Base-by-base conservation (phyloP, 2,797 vertebrate genomes). In the Karalla daura region DNA sequence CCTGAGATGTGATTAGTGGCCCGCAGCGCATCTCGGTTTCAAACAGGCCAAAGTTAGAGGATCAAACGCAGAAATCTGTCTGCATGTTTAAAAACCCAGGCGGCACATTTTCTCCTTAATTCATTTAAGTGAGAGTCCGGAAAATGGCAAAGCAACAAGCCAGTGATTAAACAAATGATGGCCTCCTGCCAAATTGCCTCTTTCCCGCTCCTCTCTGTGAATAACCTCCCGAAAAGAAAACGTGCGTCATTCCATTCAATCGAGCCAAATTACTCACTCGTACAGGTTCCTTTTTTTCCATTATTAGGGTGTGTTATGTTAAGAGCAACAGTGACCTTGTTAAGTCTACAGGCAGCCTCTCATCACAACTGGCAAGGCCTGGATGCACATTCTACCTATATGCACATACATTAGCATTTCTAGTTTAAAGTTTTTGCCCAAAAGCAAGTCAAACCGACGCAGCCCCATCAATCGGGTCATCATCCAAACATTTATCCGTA, bases 401-500 rank as follows among this genome's bases (percentile, higher is more conserved):
- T 40, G n/a, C n/a, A n/a, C n/a, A n/a, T n/a, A n/a, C n/a, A n/a
- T n/a, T n/a, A n/a, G n/a, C n/a, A n/a, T n/a, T n/a, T n/a, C n/a
- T n/a, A 53, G 21, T 18, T 69, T 18, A 3, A 41, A 52, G 46
- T 56, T 39, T 1, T 41, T 61, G 40, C 32, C 50, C 30, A 50
- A 40, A 75, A 72, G 59, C 35, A 44, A 62, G 50, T 82, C 35
- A 44, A 62, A 50, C 80, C 80, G 78, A 84, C 44, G 27, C 55
- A 15, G 64, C 47, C 81, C 83, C 78, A 84, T 72, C 74, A 45
- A 9, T 47, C 18, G 58, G 72, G 82, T 86, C 82, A 84, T 47
- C 68, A 67, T 21, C 20, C 60, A 70, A 39, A 71, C 36, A 24
- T 66, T 20, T 54, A 13, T 52, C 5, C 17, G 1, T 56, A n/a